Evolutionary conservation across 2,888 invertebrate genomes (phyloP).

Genomic region (Mamestra brassicae): DNA sequence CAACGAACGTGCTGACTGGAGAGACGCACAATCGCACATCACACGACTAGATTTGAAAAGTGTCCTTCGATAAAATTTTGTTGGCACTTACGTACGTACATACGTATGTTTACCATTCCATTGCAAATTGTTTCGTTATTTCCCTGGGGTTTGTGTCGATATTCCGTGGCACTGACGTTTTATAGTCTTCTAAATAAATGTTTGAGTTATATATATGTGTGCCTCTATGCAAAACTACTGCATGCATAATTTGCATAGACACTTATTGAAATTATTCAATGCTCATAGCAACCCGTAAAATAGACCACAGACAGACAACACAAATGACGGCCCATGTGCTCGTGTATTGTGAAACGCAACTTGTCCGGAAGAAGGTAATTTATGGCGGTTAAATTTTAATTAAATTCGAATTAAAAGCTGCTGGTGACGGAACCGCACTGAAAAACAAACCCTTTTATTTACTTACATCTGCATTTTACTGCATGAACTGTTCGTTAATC

Average conservation of each 20-base stretch:
- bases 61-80: constrained; percentile 50
- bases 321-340: constrained; percentile 63
- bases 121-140: constrained; percentile 61
- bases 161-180: constrained; percentile 43
- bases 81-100: constrained; percentile 23
- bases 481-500: constrained; percentile 31
- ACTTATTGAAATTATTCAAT: constrained; percentile 4
- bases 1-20: constrained; percentile 41
- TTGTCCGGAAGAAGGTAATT: constrained; percentile 75
- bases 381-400: constrained; percentile 78
- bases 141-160: constrained; percentile 48
- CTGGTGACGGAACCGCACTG: constrained; percentile 67
- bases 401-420: constrained; percentile 77
- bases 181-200: constrained; percentile 47
- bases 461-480: constrained; percentile 48
- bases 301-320: constrained; percentile 60
- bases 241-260: neutral
- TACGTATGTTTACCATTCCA: constrained; percentile 43
- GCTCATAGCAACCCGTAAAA: constrained; percentile 16
- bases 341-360: constrained; percentile 64
- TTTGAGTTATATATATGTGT: constrained; percentile 32
- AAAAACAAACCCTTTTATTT: constrained; percentile 55
- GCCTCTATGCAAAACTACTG: constrained; percentile 19
- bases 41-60: constrained; percentile 60
- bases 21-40: constrained; percentile 61